Percentiles rank a stretch among this genome's conserved stretches.
Conservation (phyloP, 2,797 vertebrate genomes). For the Heterohyrax brucei region DNA sequence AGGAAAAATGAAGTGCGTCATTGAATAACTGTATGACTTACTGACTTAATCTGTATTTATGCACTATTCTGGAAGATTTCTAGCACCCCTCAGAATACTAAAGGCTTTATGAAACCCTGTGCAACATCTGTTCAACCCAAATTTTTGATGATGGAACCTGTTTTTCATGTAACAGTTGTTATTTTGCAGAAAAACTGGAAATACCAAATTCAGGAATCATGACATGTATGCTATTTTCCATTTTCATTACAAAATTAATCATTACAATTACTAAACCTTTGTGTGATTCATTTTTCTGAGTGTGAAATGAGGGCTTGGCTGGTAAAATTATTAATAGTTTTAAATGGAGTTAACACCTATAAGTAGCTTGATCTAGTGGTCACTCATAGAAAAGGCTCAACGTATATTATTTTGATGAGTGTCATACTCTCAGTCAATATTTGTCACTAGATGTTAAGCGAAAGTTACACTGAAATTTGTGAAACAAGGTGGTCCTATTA, state of each 20-base stretch:
- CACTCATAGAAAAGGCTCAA: neutral
- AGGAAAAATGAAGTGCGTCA: neutral
- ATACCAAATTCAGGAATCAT: neutral
- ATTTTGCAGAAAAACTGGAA: slow-evolving; percentile 5
- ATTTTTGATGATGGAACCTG: neutral
- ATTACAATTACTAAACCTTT: neutral
- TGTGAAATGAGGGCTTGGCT: neutral
- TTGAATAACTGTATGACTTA: neutral
- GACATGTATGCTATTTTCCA: neutral
- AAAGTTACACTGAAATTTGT: neutral
- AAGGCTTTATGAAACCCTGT: neutral
- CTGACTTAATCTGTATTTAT: neutral
- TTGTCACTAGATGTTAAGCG: neutral
- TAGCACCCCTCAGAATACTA: neutral
- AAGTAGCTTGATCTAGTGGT: neutral
- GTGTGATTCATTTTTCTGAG: neutral
- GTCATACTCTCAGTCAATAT: neutral
- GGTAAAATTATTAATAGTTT: slow-evolving; percentile 6
- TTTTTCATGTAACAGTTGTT: neutral
- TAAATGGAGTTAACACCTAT: neutral
- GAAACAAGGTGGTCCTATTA: neutral
- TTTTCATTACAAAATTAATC: neutral
- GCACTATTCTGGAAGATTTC: neutral
- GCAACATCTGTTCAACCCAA: neutral
- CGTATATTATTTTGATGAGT: neutral